Conservation (phyloP, 2,888 invertebrate genomes). For the Schizotus pectinicornis region DNA sequence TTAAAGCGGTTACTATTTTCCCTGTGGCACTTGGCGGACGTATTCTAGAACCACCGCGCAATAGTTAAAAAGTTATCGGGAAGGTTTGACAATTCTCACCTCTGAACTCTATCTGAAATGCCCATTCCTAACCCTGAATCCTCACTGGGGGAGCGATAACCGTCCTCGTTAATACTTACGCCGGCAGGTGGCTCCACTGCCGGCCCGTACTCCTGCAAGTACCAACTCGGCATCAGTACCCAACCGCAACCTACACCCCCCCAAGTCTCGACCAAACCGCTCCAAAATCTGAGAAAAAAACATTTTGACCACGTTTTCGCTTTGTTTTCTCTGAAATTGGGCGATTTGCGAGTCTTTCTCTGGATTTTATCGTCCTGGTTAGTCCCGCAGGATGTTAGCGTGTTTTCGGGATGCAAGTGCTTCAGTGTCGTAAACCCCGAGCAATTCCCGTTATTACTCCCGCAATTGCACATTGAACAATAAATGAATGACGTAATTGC, state of each 20-base stretch:
- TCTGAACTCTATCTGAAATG: slow-evolving; percentile 73
- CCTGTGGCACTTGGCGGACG: slow-evolving; percentile 53
- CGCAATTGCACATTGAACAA: not conserved
- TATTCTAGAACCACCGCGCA: slow-evolving; percentile 45
- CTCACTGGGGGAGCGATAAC: slow-evolving; percentile 87
- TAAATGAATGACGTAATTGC: not conserved
- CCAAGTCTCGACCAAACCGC: too few species aligned
- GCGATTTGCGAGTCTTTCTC: too few species aligned
- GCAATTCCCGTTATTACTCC: slow-evolving; percentile 6
- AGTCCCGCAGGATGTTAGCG: too few species aligned
- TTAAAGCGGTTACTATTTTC: slow-evolving; percentile 49
- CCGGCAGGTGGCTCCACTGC: slow-evolving; percentile 60
- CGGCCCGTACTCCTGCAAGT: slow-evolving; percentile 63
- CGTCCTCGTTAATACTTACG: slow-evolving; percentile 64
- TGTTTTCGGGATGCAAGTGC: too few species aligned
- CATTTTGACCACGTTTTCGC: too few species aligned
- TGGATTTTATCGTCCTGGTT: not conserved
- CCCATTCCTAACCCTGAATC: slow-evolving; percentile 94
- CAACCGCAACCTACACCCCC: too few species aligned
- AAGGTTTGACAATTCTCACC: slow-evolving; percentile 60
- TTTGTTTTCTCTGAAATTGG: too few species aligned
- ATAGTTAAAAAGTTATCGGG: slow-evolving; percentile 6
- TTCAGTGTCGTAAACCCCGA: too few species aligned
- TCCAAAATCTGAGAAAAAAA: too few species aligned
- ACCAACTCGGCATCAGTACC: too few species aligned